A percentile compares a stretch with the other conserved stretches of the same genome.
These are phyloP conservation scores for Campoletis sonorensis DNA, from an alignment of 1,140 invertebrate genomes.

Conservation along the genomic window DNA sequence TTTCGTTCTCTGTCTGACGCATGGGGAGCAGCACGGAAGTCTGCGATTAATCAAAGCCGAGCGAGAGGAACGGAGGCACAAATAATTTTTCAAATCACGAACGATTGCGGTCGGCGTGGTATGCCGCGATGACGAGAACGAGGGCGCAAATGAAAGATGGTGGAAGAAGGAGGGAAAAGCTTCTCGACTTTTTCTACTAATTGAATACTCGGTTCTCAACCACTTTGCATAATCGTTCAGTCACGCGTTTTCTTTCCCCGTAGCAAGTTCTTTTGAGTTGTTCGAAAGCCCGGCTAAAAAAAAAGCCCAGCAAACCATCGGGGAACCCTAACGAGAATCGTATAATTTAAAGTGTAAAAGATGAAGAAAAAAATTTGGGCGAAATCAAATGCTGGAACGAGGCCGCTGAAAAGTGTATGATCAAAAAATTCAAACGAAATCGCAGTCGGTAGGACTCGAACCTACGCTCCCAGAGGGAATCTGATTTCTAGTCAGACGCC, in stretches of 20 bases:
- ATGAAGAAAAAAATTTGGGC: background rate
- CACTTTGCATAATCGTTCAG: background rate
- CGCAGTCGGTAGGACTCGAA: conserved; percentile 1
- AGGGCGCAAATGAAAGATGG: conserved; percentile 5
- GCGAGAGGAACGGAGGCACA: conserved; percentile 27
- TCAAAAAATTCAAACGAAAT: background rate
- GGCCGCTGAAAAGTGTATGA: background rate
- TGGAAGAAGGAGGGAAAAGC: background rate
- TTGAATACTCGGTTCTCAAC: conserved; percentile 1
- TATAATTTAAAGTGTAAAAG: no score
- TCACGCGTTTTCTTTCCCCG: background rate
- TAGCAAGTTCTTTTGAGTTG: background rate
- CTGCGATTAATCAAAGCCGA: conserved; percentile 35
- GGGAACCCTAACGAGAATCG: no score
- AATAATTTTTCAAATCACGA: conserved; percentile 48
- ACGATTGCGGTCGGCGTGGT: background rate
- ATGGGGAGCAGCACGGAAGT: background rate
- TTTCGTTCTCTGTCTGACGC: background rate
- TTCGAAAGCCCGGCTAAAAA: background rate
- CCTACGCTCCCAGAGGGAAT: conserved; percentile 12
- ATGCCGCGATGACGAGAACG: background rate
- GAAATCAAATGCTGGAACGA: background rate
- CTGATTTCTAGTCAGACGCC: conserved; percentile 13
- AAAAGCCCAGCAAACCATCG: background rate
- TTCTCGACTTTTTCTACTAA: background rate